Conservation (phyloP, 2,888 invertebrate species). For the Junonia oenone region DNA sequence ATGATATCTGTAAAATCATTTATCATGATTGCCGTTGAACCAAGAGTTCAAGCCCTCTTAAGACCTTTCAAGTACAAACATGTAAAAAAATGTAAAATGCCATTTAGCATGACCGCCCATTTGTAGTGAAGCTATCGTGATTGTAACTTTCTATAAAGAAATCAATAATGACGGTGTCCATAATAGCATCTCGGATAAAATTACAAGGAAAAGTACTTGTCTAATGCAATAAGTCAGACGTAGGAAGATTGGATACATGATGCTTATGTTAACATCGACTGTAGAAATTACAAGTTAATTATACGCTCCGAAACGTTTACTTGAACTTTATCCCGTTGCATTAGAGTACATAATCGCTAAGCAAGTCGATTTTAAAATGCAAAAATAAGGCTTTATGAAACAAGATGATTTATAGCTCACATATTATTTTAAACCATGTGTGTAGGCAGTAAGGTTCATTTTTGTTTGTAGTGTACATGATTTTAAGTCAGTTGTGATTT, state of each 20-base stretch:
- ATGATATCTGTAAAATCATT: too few relatives aligned
- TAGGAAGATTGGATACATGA: slow-evolving; percentile 18
- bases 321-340: not conserved
- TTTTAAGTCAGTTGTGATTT: slow-evolving; percentile 15
- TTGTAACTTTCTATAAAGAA: slow-evolving; percentile 1
- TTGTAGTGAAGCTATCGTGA: not conserved
- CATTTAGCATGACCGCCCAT: too few relatives aligned
- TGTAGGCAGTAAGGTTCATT: slow-evolving; percentile 8
- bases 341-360: not conserved
- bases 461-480: not conserved
- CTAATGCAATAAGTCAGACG: slow-evolving; percentile 17
- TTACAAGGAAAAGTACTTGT: slow-evolving; percentile 12
- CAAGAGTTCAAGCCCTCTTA: too few relatives aligned
- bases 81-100: too few relatives aligned
- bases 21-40: too few relatives aligned
- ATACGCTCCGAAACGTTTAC: not conserved
- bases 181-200: not conserved
- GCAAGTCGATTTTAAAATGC: not conserved
- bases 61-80: too few relatives aligned
- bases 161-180: slow-evolving; percentile 4
- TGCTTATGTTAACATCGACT: slow-evolving; percentile 9
- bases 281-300: slow-evolving; percentile 1
- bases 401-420: not conserved
- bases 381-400: not conserved
- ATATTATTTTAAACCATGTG: slow-evolving; percentile 2